These are phyloP conservation scores for Craseonycteris thonglongyai DNA, from an alignment of 2,113 vertebrate genomes.

Conservation along the genomic window DNA sequence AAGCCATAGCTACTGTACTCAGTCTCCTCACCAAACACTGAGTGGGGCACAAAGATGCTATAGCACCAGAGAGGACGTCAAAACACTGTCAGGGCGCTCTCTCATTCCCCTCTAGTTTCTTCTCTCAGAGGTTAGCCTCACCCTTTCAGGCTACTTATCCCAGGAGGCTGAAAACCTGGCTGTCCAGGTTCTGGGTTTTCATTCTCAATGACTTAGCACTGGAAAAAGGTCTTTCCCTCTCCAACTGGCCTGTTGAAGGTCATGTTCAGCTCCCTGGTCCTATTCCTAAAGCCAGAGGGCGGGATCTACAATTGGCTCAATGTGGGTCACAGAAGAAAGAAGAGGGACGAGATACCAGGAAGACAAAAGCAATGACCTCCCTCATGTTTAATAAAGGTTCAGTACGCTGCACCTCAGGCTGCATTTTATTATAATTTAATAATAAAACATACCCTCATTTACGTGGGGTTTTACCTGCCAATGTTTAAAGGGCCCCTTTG, in stretches of 20 bases:
- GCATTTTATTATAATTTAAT: neutral
- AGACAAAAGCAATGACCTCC: conserved; percentile 30
- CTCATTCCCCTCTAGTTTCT: neutral
- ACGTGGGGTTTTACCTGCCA: neutral
- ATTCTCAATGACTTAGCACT: neutral
- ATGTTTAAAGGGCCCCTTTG: neutral
- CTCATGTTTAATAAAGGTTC: neutral
- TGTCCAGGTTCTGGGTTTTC: neutral
- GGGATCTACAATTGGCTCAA: neutral
- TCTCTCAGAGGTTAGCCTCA: neutral
- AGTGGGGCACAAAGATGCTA: neutral
- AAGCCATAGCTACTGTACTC: neutral
- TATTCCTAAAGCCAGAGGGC: conserved; percentile 21
- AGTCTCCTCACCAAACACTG: neutral
- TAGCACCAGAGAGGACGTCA: neutral
- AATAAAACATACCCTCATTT: neutral
- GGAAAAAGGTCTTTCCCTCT: neutral
- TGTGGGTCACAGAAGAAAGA: conserved; percentile 50
- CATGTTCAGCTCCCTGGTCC: neutral
- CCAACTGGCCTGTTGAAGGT: conserved; percentile 15
- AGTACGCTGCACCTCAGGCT: neutral
- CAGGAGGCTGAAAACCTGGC: neutral
- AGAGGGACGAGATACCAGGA: neutral
- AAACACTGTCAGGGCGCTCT: neutral
- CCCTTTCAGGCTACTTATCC: neutral